A percentile compares a stretch with the other conserved stretches of the same genome.
These are phyloP conservation scores for Holothuria leucospilota DNA, from an alignment of 53 echinoderm and acorn worm genomes.

Conservation along the genomic window DNA sequence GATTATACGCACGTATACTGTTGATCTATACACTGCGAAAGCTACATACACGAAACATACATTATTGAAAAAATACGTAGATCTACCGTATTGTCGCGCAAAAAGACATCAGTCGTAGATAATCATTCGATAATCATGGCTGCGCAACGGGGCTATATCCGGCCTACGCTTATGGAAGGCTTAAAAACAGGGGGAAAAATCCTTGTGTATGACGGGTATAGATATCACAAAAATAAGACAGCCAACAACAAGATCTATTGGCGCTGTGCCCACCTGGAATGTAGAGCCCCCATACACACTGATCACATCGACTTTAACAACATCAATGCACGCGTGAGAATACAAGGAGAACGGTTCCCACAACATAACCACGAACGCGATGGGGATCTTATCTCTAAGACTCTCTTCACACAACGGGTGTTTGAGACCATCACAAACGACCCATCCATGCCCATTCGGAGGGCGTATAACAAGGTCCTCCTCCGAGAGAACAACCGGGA, in stretches of 20 bases:
- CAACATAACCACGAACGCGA: not conserved
- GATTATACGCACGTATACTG: not conserved
- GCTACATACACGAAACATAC: not conserved
- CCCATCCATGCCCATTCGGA: constrained; percentile 10
- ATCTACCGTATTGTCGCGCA: not conserved
- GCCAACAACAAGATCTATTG: not conserved
- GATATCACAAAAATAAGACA: not conserved
- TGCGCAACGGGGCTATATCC: not conserved
- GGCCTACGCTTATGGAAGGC: not conserved
- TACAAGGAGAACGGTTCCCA: not conserved
- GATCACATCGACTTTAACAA: not conserved
- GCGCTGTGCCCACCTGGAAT: not conserved
- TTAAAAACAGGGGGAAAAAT: not conserved
- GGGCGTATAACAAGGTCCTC: not conserved
- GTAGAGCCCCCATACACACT: not conserved
- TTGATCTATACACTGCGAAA: not conserved
- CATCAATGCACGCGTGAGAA: not conserved
- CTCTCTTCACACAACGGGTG: constrained; percentile 9
- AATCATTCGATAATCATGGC: not conserved
- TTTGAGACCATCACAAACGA: not conserved
- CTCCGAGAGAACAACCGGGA: not conserved
- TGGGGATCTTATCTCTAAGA: not conserved
- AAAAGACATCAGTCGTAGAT: not conserved
- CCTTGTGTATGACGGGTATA: not conserved
- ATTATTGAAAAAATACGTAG: too few relatives aligned